A percentile compares a stretch with the other conserved stretches of the same genome.
Conservation (phyloP, 2,113 vertebrate species). For the Rallus limicola region DNA sequence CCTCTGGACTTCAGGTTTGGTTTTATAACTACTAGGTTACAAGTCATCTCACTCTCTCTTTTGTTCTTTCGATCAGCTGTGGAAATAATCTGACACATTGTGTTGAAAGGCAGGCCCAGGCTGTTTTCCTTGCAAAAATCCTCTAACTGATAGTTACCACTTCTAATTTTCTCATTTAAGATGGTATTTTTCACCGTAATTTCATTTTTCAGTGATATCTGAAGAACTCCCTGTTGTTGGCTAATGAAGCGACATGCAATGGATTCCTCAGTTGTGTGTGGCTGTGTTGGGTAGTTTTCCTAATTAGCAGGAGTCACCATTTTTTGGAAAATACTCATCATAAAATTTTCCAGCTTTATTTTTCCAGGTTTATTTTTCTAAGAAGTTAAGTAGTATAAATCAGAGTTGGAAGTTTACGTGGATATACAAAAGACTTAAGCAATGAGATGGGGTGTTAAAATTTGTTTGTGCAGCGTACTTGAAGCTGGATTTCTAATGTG, state of each 20-base stretch:
- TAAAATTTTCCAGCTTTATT: not conserved
- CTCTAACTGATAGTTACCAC: not conserved
- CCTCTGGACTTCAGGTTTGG: constrained; percentile 13
- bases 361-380: not conserved
- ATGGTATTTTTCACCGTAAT: not conserved
- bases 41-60: not conserved
- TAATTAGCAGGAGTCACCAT: not conserved
- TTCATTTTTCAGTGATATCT: not conserved
- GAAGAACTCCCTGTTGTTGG: not conserved
- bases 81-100: not conserved
- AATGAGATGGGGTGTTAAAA: not conserved
- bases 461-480: not conserved
- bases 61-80: not conserved
- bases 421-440: not conserved
- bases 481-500: not conserved
- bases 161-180: not conserved
- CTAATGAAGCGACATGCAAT: not conserved
- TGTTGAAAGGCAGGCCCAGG: not conserved
- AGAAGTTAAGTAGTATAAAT: not conserved
- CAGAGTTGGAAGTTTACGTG: not conserved
- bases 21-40: constrained; percentile 12
- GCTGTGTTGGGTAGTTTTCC: not conserved
- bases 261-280: not conserved
- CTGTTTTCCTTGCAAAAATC: not conserved
- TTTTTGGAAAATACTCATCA: not conserved